Conservation (phyloP, 2,797 vertebrate genomes). For the Poecilia wingei region DNA sequence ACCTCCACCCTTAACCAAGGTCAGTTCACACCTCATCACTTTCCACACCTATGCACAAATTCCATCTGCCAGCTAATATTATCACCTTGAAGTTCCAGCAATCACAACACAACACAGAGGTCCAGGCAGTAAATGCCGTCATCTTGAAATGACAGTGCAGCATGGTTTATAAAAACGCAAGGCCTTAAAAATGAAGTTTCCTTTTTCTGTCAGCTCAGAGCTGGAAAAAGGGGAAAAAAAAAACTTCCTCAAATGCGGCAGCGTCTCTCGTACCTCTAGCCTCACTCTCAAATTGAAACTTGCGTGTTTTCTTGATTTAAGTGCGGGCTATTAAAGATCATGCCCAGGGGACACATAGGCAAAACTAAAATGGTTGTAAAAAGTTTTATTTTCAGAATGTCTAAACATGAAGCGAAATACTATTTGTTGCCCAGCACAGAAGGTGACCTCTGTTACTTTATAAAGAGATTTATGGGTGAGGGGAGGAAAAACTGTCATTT, state of each 20-base stretch:
- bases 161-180: conserved; percentile 2
- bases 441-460: conserved; percentile 80
- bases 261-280: conserved; percentile 54
- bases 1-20: conserved; percentile 99
- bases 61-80: conserved; percentile 72
- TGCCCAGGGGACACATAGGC: conserved; percentile 43
- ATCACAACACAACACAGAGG: conserved; percentile 38
- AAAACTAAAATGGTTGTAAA: conserved; percentile 32
- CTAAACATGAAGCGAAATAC: conserved; percentile 59
- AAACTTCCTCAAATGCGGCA: conserved; percentile 64
- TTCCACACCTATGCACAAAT: conserved; percentile 70
- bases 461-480: conserved; percentile 58
- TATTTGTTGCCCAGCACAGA: conserved; percentile 72
- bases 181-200: conserved; percentile 44
- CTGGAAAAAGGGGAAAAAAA: conserved; percentile 47
- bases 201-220: conserved; percentile 57
- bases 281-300: conserved; percentile 60
- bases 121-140: conserved; percentile 57
- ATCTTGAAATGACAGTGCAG: conserved; percentile 50
- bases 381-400: conserved; percentile 74
- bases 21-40: conserved; percentile 85
- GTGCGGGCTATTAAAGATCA: conserved; percentile 56
- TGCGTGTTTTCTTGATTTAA: conserved; percentile 55
- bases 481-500: conserved; percentile 75
- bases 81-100: conserved; percentile 47